Evolutionary conservation across 2,113 vertebrate species (phyloP).

Genomic region (Myiagra hebetior): DNA sequence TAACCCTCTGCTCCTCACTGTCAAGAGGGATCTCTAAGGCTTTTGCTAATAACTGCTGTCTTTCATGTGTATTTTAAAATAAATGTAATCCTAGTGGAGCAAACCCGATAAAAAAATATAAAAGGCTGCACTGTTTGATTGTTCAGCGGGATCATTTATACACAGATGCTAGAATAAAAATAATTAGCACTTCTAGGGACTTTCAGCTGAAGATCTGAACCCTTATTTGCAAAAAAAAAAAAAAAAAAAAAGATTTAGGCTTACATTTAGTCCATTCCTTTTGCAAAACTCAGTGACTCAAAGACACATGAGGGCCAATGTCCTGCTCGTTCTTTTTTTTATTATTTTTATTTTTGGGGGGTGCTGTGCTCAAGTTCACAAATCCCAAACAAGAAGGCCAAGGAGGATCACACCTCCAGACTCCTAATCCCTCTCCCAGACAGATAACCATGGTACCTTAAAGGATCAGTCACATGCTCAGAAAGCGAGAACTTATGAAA

Average conservation of each 20-base stretch:
- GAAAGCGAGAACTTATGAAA: background rate
- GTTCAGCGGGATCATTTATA: background rate
- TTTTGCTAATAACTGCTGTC: background rate
- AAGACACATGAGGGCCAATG: background rate
- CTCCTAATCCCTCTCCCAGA: background rate
- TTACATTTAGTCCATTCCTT: background rate
- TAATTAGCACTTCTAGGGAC: background rate
- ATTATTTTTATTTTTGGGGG: background rate
- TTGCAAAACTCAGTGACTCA: background rate
- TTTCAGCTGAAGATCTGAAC: background rate
- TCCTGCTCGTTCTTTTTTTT: background rate
- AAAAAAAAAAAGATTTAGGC: background rate
- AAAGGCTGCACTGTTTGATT: background rate
- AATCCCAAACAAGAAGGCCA: background rate
- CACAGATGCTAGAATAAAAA: background rate
- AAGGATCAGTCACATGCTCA: background rate
- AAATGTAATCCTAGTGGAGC: background rate
- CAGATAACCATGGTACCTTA: accelerated
- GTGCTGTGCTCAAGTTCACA: background rate
- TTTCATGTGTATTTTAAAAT: conserved; percentile 24
- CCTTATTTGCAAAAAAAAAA: background rate
- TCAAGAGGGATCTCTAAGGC: background rate
- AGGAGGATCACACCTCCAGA: background rate
- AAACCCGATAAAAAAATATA: background rate
- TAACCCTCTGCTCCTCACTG: background rate